phyloP scores from a whole-genome alignment of 2,113 vertebrate species.

The Beaufortia kweichowensis region DNA sequence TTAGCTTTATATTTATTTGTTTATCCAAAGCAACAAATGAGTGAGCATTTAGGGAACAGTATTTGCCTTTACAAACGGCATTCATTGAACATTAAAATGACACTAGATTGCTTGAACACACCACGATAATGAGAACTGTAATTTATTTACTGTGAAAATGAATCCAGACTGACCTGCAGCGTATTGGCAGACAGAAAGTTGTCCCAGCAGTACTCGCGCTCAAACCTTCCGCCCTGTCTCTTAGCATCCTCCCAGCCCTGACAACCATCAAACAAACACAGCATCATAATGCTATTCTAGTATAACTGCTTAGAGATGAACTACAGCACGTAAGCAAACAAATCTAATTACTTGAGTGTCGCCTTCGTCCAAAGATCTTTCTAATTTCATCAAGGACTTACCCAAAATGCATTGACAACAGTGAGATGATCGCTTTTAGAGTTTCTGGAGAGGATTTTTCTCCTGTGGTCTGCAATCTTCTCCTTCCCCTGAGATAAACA shows the following conservation, averaged over 20 bases:
- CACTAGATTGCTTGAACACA: no score
- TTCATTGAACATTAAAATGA: no score
- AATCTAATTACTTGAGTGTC: no score
- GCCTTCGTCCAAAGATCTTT: no score
- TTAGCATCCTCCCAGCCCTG: constrained; percentile 95
- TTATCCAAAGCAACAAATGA: no score
- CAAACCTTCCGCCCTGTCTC: constrained; percentile 78
- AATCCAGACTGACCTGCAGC: constrained; percentile 82
- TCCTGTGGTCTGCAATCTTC: constrained; percentile 90
- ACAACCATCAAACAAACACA: constrained; percentile 9
- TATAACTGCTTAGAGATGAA: background rate
- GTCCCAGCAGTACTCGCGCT: constrained; percentile 95
- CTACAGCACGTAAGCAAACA: background rate
- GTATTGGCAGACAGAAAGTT: constrained; percentile 94
- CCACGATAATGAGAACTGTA: no score
- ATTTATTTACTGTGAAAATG: no score
- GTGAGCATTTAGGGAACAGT: no score
- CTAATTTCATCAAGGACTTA: constrained; percentile 58
- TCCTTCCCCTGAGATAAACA: constrained; percentile 86
- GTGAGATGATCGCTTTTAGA: constrained; percentile 94
- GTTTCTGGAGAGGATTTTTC: constrained; percentile 84
- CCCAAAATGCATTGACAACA: constrained; percentile 90
- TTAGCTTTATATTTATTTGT: no score
- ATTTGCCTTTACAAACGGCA: no score
- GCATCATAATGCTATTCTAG: no score